phyloP scores from a whole-genome alignment of 1,140 invertebrate species.

The Cydia splendana region DNA sequence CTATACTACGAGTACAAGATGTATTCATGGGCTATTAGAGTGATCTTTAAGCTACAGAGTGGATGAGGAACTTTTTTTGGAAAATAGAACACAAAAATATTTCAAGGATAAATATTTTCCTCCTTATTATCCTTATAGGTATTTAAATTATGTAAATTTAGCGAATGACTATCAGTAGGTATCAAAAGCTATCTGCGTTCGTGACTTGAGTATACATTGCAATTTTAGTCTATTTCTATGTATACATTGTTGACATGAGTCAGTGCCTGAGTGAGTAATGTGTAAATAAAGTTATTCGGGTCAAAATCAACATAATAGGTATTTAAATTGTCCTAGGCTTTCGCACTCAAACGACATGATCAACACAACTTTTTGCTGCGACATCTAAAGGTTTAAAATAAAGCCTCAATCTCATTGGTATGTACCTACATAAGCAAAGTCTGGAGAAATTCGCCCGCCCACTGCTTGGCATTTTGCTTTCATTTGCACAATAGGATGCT shows the following conservation, averaged over 20 bases:
- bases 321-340: not conserved
- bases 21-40: no score
- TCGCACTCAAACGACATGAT: constrained; percentile 12
- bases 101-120: no score
- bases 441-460: constrained; percentile 16
- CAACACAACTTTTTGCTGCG: not conserved
- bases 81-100: no score
- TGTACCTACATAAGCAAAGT: constrained; percentile 20
- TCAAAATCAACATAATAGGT: not conserved
- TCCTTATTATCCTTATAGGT: no score
- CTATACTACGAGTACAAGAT: no score
- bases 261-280: not conserved
- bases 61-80: no score
- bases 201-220: not conserved
- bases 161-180: no score
- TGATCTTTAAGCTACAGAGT: no score
- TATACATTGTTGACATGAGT: not conserved
- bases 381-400: not conserved
- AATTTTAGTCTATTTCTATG: constrained; percentile 10
- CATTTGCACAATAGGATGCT: constrained; percentile 20
- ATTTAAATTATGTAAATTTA: no score
- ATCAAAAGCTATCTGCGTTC: not conserved
- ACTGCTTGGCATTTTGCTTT: constrained; percentile 1
- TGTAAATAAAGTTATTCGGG: not conserved
- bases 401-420: not conserved